phyloP scores from a whole-genome alignment of 2,888 invertebrate species.

The Brenthis daphne region DNA sequence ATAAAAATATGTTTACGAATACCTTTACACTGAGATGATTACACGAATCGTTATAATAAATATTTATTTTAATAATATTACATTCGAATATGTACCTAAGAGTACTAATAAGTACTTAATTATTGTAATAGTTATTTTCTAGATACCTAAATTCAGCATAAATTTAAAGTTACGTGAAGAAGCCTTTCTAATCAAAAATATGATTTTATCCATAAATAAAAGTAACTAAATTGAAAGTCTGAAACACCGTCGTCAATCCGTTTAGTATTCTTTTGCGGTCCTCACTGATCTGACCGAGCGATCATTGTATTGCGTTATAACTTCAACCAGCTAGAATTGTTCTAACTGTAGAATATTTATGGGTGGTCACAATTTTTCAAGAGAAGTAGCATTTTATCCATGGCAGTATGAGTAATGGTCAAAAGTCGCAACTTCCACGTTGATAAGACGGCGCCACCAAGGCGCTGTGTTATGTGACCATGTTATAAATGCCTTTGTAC shows the following conservation, averaged over 20 bases:
- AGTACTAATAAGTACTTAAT: too few relatives aligned
- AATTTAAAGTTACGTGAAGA: not conserved
- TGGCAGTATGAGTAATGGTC: constrained; percentile 27
- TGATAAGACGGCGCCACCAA: constrained; percentile 50
- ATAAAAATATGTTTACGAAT: too few relatives aligned
- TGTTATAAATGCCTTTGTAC: constrained; percentile 29
- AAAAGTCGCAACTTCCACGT: constrained; percentile 37
- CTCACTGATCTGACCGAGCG: not conserved
- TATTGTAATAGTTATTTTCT: not conserved
- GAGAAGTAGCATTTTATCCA: constrained; percentile 19
- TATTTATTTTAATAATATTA: too few relatives aligned
- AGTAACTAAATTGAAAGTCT: not conserved
- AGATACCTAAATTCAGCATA: not conserved
- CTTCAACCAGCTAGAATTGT: not conserved
- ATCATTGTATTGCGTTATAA: constrained; percentile 4
- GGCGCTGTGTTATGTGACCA: constrained; percentile 46
- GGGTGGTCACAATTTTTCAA: constrained; percentile 21
- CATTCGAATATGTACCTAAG: too few relatives aligned
- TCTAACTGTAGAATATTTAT: constrained; percentile 6
- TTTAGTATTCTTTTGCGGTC: not conserved
- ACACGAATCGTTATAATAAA: too few relatives aligned
- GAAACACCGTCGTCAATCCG: not conserved
- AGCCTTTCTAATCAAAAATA: not conserved
- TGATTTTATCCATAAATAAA: not conserved
- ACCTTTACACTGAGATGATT: too few relatives aligned